These are phyloP conservation scores for Spicauda simplicius DNA, from an alignment of 2,888 invertebrate species.

Conservation along the genomic window DNA sequence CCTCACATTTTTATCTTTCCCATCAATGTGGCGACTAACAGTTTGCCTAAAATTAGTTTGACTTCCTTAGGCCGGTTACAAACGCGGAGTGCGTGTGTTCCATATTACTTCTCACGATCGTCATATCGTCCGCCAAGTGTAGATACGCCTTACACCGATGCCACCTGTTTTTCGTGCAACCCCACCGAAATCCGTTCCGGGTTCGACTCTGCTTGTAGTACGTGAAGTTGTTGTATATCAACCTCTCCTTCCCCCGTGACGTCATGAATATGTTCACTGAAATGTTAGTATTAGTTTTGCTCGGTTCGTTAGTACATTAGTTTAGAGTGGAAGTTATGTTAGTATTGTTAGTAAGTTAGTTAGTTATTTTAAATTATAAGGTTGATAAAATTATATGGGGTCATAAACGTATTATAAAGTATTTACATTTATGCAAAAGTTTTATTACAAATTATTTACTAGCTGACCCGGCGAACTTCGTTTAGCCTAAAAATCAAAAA, in stretches of 20 bases:
- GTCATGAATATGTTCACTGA: conserved; percentile 83
- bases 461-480: too few species aligned
- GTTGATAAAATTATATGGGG: too few species aligned
- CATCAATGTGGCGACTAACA: too few species aligned
- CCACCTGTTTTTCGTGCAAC: conserved; percentile 79
- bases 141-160: conserved; percentile 75
- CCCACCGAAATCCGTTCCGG: conserved; percentile 74
- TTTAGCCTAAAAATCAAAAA: too few species aligned
- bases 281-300: conserved; percentile 48
- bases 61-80: conserved; percentile 45
- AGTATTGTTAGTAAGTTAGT: not conserved
- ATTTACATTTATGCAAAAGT: too few species aligned
- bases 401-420: too few species aligned
- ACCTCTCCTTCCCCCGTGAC: conserved; percentile 71
- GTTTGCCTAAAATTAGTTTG: not conserved
- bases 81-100: conserved; percentile 73
- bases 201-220: conserved; percentile 78
- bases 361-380: not conserved
- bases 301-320: conserved; percentile 33
- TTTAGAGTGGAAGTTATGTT: not conserved
- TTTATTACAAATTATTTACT: too few species aligned
- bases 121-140: conserved; percentile 74
- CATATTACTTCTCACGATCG: conserved; percentile 74
- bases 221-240: conserved; percentile 71
- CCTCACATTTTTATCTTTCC: too few species aligned